Conservation (phyloP, 2,888 invertebrate genomes). For the Erebia aethiops region DNA sequence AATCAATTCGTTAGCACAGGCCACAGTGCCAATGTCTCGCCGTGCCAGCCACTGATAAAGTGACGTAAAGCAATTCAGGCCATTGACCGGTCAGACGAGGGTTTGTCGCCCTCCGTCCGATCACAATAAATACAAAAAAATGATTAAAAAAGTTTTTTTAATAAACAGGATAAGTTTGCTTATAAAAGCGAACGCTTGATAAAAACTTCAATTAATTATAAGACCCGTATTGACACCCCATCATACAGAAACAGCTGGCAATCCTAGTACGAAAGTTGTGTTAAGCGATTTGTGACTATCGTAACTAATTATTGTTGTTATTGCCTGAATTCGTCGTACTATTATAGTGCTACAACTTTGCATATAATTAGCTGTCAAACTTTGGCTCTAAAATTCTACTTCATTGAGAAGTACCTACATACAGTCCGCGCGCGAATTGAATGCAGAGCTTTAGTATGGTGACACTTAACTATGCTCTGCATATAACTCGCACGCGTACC, state of each 20-base stretch:
- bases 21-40: conserved; percentile 57
- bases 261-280: not conserved
- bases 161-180: not conserved
- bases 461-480: no score
- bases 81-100: conserved; percentile 66
- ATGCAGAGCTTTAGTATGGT: no score
- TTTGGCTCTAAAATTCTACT: no score
- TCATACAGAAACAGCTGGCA: not conserved
- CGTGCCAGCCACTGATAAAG: conserved; percentile 38
- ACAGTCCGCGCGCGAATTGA: no score
- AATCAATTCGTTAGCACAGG: conserved; percentile 67
- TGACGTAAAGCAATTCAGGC: conserved; percentile 54
- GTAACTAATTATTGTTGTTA: no score
- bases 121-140: conserved; percentile 16
- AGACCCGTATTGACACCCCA: not conserved
- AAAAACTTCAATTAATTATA: not conserved
- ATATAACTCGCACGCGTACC: no score
- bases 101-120: conserved; percentile 44
- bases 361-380: no score
- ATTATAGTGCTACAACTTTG: not conserved
- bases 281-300: not conserved
- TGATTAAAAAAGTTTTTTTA: conserved; percentile 4
- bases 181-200: not conserved
- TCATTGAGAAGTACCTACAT: no score
- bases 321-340: not conserved